phyloP scores from a whole-genome alignment of 2,113 vertebrate genomes.

The Bothrops jararaca region DNA sequence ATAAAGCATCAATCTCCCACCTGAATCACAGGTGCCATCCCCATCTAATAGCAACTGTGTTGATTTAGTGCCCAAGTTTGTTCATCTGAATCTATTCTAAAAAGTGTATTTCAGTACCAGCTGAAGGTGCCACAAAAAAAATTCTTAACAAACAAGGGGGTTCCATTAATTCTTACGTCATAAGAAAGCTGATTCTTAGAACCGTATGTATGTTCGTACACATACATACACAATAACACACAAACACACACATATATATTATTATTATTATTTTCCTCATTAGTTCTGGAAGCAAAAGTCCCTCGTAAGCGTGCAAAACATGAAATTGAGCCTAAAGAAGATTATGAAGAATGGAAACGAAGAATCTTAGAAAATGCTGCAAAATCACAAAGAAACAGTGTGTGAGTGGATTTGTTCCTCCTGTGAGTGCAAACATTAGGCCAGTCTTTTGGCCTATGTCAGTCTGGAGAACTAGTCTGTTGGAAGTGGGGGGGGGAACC shows the following conservation, averaged over 20 bases:
- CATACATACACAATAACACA: too few relatives aligned
- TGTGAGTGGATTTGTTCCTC: not conserved
- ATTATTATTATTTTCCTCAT: not conserved
- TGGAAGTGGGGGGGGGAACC: too few relatives aligned
- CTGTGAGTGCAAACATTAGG: not conserved
- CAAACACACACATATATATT: accelerated
- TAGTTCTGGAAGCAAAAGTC: constrained; percentile 56
- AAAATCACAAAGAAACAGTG: constrained; percentile 55
- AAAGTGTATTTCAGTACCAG: too few relatives aligned
- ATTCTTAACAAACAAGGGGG: not conserved
- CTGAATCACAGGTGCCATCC: too few relatives aligned
- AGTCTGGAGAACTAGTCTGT: not conserved
- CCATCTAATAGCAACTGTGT: too few relatives aligned
- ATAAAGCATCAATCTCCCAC: not conserved
- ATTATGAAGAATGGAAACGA: constrained; percentile 87
- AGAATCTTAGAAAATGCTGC: constrained; percentile 83
- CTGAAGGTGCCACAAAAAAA: not conserved
- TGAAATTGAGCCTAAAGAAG: constrained; percentile 61
- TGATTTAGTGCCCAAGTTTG: not conserved
- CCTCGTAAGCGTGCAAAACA: constrained; percentile 60
- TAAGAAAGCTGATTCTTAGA: not conserved
- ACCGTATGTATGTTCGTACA: not conserved
- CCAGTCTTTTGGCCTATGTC: accelerated
- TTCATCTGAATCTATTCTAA: not conserved
- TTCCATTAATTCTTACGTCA: not conserved